phyloP scores from a whole-genome alignment of 2,888 invertebrate species.

The Heteropelma amictum region DNA sequence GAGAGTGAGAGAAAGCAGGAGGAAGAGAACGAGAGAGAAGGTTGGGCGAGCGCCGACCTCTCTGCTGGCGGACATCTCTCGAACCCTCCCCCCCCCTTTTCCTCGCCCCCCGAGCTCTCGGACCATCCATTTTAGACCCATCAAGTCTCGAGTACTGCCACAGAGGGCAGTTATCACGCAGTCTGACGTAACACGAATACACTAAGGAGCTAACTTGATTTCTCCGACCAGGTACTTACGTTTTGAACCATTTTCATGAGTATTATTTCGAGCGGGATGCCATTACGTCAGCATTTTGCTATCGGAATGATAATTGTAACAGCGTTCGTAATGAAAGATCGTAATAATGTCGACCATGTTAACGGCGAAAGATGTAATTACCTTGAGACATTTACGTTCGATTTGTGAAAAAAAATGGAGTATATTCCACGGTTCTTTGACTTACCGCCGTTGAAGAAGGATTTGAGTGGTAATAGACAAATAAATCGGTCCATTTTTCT shows the following conservation, averaged over 20 bases:
- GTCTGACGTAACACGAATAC: conserved; percentile 60
- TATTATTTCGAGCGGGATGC: conserved; percentile 27
- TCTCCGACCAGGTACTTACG: conserved; percentile 37
- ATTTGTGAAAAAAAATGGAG: neutral
- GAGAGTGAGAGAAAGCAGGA: conserved; percentile 37
- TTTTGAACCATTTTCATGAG: conserved; percentile 39
- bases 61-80: conserved; percentile 46
- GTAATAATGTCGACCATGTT: neutral
- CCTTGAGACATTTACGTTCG: no score
- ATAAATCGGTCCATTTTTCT: no score
- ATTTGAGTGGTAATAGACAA: no score
- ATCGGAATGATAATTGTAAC: neutral
- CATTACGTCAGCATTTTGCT: neutral
- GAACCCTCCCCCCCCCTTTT: no score
- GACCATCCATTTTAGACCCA: conserved; percentile 61
- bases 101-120: conserved; percentile 58
- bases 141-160: conserved; percentile 59
- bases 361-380: neutral
- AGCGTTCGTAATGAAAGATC: neutral
- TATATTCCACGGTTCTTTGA: no score
- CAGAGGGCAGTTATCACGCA: conserved; percentile 56
- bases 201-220: conserved; percentile 50
- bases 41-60: conserved; percentile 53
- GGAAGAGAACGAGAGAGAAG: conserved; percentile 38
- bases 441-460: no score